Base-by-base conservation (phyloP, 2,888 invertebrate genomes). In the Seira ritae region DNA sequence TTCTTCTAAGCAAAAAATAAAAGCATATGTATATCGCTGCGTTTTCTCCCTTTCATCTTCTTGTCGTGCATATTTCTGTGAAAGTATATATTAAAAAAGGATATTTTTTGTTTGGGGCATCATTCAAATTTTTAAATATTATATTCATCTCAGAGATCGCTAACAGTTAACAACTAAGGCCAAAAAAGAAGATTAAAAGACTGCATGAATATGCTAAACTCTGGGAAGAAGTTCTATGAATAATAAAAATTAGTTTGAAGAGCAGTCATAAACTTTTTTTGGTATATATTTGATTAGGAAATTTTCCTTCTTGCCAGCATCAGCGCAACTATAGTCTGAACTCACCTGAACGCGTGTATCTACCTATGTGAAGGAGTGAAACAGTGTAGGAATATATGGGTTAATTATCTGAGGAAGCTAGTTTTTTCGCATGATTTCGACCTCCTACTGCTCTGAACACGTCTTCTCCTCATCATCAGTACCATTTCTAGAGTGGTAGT, bases 341-440 rank as follows among this genome's bases (percentile, higher is more conserved):
- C 65, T 65, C 1, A 50, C 12, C 23, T 67, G 10, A 17, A 12
- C 69, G 60, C 76, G 73, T 60, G 80, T 22, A 73, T 55, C 37
- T 46, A 55, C 15, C 2, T 15, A 74, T 67, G 70, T 19, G 24
- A 60, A 31, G 66, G 70, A 31, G 31, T 31, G 31, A 31, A 31
- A 31, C 31, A 31, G 2, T 31, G 31, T 71, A 31, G 60, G 31
- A 65, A 23, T 67, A 87, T 87, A 80, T 87, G 87, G 87, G 87
- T 87, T 87, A 87, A 87, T 87, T 87, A 87, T 86, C 84, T 72
- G 81, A 87, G 85, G 87, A 85, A 86, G 86, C 87, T 87, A 77
- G 86, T 87, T 87, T 50, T 42, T 87, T 87, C 86, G 86, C 87
- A 86, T 87, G 84, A 85, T 85, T 84, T 86, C 86, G 86, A 85